Evolutionary conservation across 2,797 vertebrate genomes (phyloP), one percentile per base, ranked within the genome.

Genomic region (Calcarius lapponicus): DNA sequence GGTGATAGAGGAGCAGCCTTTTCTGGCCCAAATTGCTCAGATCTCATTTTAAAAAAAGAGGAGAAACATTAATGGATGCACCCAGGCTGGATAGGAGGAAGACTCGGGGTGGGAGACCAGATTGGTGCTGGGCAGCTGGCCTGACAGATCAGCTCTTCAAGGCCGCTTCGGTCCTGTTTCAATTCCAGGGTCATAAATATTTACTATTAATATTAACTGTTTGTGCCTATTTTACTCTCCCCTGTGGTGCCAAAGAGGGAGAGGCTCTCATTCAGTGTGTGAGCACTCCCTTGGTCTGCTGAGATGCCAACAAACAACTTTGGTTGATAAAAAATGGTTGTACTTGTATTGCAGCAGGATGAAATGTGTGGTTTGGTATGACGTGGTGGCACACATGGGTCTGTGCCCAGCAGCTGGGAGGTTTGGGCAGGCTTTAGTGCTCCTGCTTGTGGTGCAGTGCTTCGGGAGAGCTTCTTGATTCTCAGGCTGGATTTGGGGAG

Each of bases 251-350:
- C 38, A 32, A 85, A 31, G 48, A 82, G 15, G 14, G 40, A 85
- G 26, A 56, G n/a, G 22, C 14, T 51, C n/a, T 74, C 0, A 0
- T 42, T 47, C 45, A 0, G 0, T 32, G 7, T 20, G 9, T 0
- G 3, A 71, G 57, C 29, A 17, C 45, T 9, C 3, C 1, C 25
- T 47, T 34, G 28, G 7, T 48, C 40, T 51, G 14, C 53, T 5
- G 11, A 42, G 21, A 28, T 6, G 17, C 50, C 54, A 19, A 8
- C 13, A 26, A 48, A 26, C 19, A 38, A 38, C 25, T 0, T 2
- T 3, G 13, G 18, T 5, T 13, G 26, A 20, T 29, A 48, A 69
- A 69, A 85, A 73, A 22, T 22, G 8, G 2, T 31, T 20, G 22
- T 29, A 22, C 12, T 32, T 36, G 36, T 13, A 22, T 10, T 51